Base-by-base conservation (phyloP, 1,140 invertebrate species). In the Pseudomyrmex gracilis region DNA sequence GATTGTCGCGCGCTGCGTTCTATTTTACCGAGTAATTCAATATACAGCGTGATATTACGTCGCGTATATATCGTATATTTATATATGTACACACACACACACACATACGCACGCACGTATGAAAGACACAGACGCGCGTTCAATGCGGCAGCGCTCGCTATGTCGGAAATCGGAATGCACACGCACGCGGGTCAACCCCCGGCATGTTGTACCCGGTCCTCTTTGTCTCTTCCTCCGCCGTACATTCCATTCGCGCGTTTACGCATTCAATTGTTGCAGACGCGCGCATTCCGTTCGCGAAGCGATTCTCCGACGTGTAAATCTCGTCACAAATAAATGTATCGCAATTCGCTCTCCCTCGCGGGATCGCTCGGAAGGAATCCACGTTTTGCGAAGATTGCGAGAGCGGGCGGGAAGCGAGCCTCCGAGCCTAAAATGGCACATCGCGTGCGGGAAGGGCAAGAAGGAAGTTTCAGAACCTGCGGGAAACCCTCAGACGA, bases 161-260 rank as follows among this genome's bases (percentile, higher is more conserved):
- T 49, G 53, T 20, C 53, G 43, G 53, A 80, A 80, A 70, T 78
- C 34, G 76, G 76, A 58, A 71, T 70, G 76, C 43, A 70, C 43
- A 58, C 66, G 66, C 53, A 49, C 66, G 66, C 66, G 66, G 51
- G 64, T 47, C 34, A 51, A 43, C 58, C 8, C 8, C 45, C 43
- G 53, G 73, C 15, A 63, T 83, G 13, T 34, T 34, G 34, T 5
- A 7, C 34, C 34, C 34, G 34, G 0, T 51, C 24, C 57, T 74
- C 58, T 77, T 60, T 83, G 17, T 83, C 73, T 83, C 73, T 49
- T 49, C 22, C 60, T 47, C n/a, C 24, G n/a, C 24, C 43, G 55
- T 3, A 15, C 64, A 71, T 66, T 64, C 51, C 61, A 15, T 24
- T 1, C 55, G 9, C 70, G 34, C 51, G 71, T 63, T 34, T 55